Base-by-base conservation (phyloP, 2,113 vertebrate genomes). In the Psilopsiagon aymara region DNA sequence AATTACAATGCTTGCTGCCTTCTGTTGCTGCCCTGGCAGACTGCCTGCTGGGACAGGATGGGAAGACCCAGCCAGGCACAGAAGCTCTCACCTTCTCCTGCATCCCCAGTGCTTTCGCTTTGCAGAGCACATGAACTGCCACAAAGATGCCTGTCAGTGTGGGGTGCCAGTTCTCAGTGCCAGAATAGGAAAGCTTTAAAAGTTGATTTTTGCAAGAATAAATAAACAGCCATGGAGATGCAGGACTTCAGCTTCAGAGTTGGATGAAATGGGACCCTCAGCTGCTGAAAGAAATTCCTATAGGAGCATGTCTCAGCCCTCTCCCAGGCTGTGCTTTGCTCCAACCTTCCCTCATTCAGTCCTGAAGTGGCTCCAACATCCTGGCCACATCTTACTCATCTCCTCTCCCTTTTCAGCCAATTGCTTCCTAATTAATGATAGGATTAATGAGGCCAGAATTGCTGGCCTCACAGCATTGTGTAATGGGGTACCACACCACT, bases 61-160 rank as follows among this genome's bases (percentile, higher is more conserved):
- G 41, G 68, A 37, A 68, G 8, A 69, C 35, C 21, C 55, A 77
- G 21, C 13, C 55, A 37, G 74, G 52, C 71, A 13, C 33, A 52
- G 75, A 16, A 82, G 21, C 47, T 37, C 25, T 92, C 11, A 27
- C 10, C 7, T 74, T 59, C 21, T 25, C 0, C 44, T 62, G 47
- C n/a, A 12, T 59, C 52, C 46, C 41, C 0, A 0, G 7, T 47
- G 80, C 74, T 82, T 79, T 68, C 57, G 23, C 69, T 49, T 69
- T 0, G 0, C 37, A 29, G 47, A 52, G 41, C 31, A 12, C n/a
- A 10, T 0, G 0, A 52, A 74, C 69, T 94, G 43, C 86, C 17
- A 17, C 2, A 57, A 4, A 14, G 8, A 35, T 64, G 31, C 41
- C 74, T 89, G 66, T 17, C n/a, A 33, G 62, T 1, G 23, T 69